These are phyloP conservation scores for Mionectes macconnelli DNA, from an alignment of 2,113 vertebrate species.

Conservation along the genomic window DNA sequence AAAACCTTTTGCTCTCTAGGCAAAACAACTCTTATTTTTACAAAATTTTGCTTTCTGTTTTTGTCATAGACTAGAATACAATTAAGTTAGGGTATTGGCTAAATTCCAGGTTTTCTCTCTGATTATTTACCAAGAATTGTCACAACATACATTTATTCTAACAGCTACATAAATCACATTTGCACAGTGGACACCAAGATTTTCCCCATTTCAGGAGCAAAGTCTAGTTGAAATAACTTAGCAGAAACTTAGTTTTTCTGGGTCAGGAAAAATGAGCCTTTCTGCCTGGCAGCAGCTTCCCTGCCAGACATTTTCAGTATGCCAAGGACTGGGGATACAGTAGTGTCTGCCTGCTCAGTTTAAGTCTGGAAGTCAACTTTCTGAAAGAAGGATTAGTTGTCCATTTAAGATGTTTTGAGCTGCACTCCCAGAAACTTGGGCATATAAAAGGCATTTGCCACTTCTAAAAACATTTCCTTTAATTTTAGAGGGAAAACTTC, in stretches of 20 bases:
- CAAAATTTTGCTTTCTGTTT: not conserved
- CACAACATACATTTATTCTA: not conserved
- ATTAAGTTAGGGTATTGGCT: not conserved
- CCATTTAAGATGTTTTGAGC: not conserved
- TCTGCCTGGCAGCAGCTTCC: not conserved
- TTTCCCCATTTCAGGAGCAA: not conserved
- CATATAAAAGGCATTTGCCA: not conserved
- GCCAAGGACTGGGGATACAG: not conserved
- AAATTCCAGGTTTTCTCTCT: not conserved
- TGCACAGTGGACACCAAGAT: not conserved
- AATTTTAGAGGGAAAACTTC: not conserved
- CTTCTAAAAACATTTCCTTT: not conserved
- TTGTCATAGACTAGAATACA: not conserved
- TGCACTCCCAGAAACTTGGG: not conserved
- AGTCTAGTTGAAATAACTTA: not conserved
- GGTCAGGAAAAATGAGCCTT: fast-evolving
- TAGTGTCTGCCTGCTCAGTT: not conserved
- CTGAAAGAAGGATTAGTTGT: not conserved
- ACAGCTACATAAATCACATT: not conserved
- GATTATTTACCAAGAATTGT: not conserved
- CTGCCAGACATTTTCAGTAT: not conserved
- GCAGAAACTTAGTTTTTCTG: not conserved
- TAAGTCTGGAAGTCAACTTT: not conserved
- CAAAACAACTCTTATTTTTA: not conserved
- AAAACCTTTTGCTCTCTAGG: not conserved